Evolutionary conservation across 2,113 vertebrate species (phyloP).

Genomic region (Forbesichthys papilliferus): DNA sequence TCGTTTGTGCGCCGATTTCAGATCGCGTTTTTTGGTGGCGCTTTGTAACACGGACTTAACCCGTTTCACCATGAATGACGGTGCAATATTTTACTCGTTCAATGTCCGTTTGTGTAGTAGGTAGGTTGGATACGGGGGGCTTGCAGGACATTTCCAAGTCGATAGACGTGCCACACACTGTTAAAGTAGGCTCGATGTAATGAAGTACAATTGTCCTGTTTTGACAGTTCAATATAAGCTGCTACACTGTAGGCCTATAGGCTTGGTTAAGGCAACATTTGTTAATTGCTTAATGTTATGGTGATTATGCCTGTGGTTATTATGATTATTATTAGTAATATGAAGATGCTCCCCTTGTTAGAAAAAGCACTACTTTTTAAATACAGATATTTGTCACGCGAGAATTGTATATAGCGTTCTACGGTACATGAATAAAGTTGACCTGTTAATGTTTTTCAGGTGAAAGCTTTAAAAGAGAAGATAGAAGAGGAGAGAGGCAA

Average conservation of each 20-base stretch:
- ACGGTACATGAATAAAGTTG: background rate
- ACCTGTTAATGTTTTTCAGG: slow-evolving; percentile 56
- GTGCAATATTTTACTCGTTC: slow-evolving; percentile 55
- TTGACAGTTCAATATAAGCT: too few species aligned
- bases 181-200: too few species aligned
- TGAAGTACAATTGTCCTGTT: too few species aligned
- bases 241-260: too few species aligned
- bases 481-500: slow-evolving; percentile 74
- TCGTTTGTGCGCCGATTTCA: background rate
- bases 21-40: background rate
- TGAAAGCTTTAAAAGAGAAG: slow-evolving; percentile 75
- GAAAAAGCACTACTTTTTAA: background rate
- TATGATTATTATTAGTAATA: too few species aligned
- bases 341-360: too few species aligned
- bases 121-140: background rate
- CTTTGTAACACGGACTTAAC: slow-evolving; percentile 20
- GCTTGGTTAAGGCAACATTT: too few species aligned
- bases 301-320: too few species aligned
- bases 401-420: too few species aligned
- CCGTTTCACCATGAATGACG: slow-evolving; percentile 58
- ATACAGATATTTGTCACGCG: background rate
- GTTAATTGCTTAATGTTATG: too few species aligned
- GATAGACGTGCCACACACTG: background rate
- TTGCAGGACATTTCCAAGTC: background rate
- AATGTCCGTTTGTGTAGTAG: background rate